Conservation (phyloP, 37 sponge, comb jelly and placozoan species). For the Geodia barretti region DNA sequence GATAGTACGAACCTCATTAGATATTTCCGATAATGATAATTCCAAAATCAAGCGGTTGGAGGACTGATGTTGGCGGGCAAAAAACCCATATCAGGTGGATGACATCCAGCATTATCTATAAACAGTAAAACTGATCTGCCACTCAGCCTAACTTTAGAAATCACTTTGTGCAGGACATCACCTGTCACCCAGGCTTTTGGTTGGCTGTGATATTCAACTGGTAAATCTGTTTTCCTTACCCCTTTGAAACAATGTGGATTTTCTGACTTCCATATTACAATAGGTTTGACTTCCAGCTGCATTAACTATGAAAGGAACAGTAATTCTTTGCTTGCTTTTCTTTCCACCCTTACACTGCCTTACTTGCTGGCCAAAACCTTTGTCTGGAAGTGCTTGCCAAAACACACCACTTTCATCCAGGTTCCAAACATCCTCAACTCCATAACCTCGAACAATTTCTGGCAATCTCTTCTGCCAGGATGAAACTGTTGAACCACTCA, state of each 20-base stretch:
- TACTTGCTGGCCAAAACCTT: not conserved
- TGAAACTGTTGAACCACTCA: constrained; percentile 33
- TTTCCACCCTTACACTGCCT: not conserved
- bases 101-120: not conserved
- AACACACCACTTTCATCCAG: not conserved
- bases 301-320: not conserved
- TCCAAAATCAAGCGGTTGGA: too few species aligned
- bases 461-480: constrained; percentile 53
- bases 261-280: not conserved
- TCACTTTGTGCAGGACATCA: not conserved
- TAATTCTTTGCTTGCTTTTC: constrained; percentile 10
- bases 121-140: not conserved
- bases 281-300: not conserved
- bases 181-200: not conserved
- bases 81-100: too few species aligned
- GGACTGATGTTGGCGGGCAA: too few species aligned
- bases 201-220: not conserved
- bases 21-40: too few species aligned
- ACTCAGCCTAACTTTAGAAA: not conserved
- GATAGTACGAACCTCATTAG: too few species aligned
- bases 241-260: not conserved
- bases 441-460: constrained; percentile 36
- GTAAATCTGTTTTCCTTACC: not conserved
- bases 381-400: not conserved
- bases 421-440: not conserved